Evolutionary conservation across 2,113 vertebrate species (phyloP), one percentile per base, ranked within the genome.

Genomic region (Macaca mulatta): DNA sequence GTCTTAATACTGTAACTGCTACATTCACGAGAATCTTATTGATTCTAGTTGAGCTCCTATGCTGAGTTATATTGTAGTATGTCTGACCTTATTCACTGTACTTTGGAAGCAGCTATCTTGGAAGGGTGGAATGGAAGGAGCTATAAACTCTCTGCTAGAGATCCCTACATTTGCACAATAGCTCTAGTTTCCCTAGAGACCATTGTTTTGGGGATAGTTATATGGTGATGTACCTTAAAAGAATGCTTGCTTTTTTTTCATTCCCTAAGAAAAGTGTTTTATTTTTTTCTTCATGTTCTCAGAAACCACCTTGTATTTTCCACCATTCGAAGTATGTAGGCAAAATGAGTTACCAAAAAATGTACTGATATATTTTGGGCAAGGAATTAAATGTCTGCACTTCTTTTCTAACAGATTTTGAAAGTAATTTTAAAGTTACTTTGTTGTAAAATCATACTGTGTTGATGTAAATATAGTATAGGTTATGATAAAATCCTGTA

Each of bases 381-480:
- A 78, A 89, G 81, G 92, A 91, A 61, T 72, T 59, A 95, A 87
- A 59, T 16, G 48, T 95, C 23, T 86, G 5, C 0, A 87, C 38
- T 20, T 81, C 27, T 85, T 96, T 92, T 81, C 13, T 45, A 85
- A 52, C 12, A 93, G 45, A 25, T 20, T 80, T 96, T 70, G 22
- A 86, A 81, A 94, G 48, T 92, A 95, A 92, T 94, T 85, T 94
- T 85, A 59, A 92, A 77, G 50, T 75, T 75, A 81, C 84, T 86
- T 84, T 72, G 8, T 80, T 83, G 2, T 61, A 82, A 95, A 95
- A 92, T 52, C 13, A 81, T 35, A 91, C 72, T 92, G 83, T 90
- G 57, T 70, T 87, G 50, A 81, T 86, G 16, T 67, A 81, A 95
- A 89, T 70, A 67, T 78, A 89, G 45, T 77, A 45, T 0, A 89